Evolutionary conservation across 2,888 invertebrate genomes (phyloP), one percentile per base, ranked within the genome.

Genomic region (Xylophagus ater): DNA sequence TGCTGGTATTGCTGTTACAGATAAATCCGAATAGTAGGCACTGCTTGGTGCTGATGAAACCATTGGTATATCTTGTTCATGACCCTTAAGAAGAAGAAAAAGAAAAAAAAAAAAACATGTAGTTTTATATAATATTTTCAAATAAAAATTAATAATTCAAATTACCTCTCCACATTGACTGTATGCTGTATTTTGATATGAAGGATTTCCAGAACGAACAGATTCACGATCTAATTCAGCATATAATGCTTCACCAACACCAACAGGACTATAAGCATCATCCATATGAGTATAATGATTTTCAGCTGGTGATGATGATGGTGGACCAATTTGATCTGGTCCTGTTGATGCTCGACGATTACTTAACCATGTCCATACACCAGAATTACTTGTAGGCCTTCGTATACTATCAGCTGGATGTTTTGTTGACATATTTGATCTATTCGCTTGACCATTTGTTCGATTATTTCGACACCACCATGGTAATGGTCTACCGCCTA

Each of bases 221-320:
- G 66, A 59, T 55, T 76, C 75, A 32, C 75, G 68, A 58, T 81
- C 80, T 48, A 81, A 60, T 59, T 81, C 80, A 6, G 80, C 79
- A 55, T 81, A 81, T 12, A 81, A 67, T 1, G 78, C 78, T 54
- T 76, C 76, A 52, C 76, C 76, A 4, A 62, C 58, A 9, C 68
- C 70, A 13, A 68, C 69, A 47, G 68, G 67, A 55, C 70, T 69
- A 50, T 72, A 72, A 10, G 69, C 71, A 51, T 74, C 75, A 47
- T 77, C 78, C 74, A 79, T 76, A 56, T 77, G 77, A 5, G 79
- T 80, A 57, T 80, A 80, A 57, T 80, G 79, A 56, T 80, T 80
- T 59, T 78, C 78, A 10, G 73, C 76, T 2, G 67, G 68, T 15
- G 67, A 69, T 30, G 68, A 62, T 10, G 70, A 67, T 2, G 70